Percentiles rank a stretch among this genome's conserved stretches.
Evolutionary conservation across 2,888 invertebrate species (phyloP).

Genomic region (Xestia rhomboidea): DNA sequence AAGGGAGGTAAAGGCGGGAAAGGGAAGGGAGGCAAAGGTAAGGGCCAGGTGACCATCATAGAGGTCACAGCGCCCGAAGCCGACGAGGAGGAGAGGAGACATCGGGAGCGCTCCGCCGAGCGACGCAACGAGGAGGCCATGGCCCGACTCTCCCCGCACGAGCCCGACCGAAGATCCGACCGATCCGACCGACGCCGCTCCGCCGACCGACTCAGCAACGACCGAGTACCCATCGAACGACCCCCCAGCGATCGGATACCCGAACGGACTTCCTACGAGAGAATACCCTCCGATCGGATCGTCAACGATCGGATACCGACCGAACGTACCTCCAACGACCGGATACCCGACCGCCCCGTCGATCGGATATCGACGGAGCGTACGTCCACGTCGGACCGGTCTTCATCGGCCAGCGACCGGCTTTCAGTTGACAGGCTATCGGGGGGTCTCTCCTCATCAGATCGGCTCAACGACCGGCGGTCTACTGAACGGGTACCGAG

Average conservation of each 20-base stretch:
- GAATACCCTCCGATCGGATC: slow-evolving; percentile 65
- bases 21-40: slow-evolving; percentile 93
- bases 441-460: slow-evolving; percentile 59
- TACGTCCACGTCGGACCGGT: slow-evolving; percentile 70
- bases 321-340: slow-evolving; percentile 66
- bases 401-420: slow-evolving; percentile 71
- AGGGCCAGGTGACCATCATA: slow-evolving; percentile 93
- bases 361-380: slow-evolving; percentile 68
- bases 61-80: slow-evolving; percentile 88
- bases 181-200: slow-evolving; percentile 73
- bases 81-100: slow-evolving; percentile 86
- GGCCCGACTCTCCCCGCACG: slow-evolving; percentile 81
- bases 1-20: slow-evolving; percentile 94
- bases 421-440: slow-evolving; percentile 71
- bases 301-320: slow-evolving; percentile 61
- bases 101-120: slow-evolving; percentile 80
- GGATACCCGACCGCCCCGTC: slow-evolving; percentile 66
- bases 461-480: slow-evolving; percentile 66
- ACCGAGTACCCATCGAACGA: slow-evolving; percentile 70
- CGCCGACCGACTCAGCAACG: slow-evolving; percentile 70
- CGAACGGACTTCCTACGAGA: slow-evolving; percentile 66
- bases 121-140: slow-evolving; percentile 82
- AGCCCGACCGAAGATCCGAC: slow-evolving; percentile 69
- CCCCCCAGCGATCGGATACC: slow-evolving; percentile 66
- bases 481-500: slow-evolving; percentile 69